Evolutionary conservation across 1,140 invertebrate genomes (phyloP), one percentile per base, ranked within the genome.

Genomic region (Oedothorax gibbosus): DNA sequence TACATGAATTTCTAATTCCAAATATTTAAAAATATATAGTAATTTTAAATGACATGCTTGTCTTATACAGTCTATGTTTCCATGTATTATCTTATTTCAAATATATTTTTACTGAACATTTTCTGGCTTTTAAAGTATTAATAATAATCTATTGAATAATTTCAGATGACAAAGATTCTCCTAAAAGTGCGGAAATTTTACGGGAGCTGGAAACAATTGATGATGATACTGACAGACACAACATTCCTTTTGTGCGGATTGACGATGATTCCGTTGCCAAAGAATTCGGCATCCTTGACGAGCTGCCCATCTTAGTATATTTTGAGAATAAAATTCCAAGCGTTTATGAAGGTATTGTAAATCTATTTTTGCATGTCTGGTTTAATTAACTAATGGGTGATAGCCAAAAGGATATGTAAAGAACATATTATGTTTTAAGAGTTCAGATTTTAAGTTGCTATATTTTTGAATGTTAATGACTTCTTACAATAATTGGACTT

Each of bases 151-250:
- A 0, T 79, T 49, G n/a, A 20, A 21, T 20, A 50, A 10, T 78
- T 83, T 9, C 72, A 89, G 90, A 91, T 87, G 90, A 91, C 79
- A 87, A 87, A 21, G 88, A 90, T 57, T 87, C 88, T 54, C 85
- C 78, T 50, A 86, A 88, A 49, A 89, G 87, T 20, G 85, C 86
- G 51, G 68, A 87, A 62, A 87, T 89, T 18, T 85, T 91, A 50
- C 86, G 85, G 72, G 88, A 90, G 75, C 66, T 91, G 66, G 90
- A 91, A 87, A 90, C 91, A 79, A 91, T 91, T 84, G 89, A 89
- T 75, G 88, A 89, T 80, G 89, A 89, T 54, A 83, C 86, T 49
- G 89, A 89, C 77, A 81, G 87, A 7, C 81, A 88, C 69, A 88
- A 79, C 11, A 89, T 89, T 69, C 87, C 87, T 15, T 88, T 89